Evolutionary conservation across 2,888 invertebrate genomes (phyloP).

Genomic region (Bombyx huttoni): DNA sequence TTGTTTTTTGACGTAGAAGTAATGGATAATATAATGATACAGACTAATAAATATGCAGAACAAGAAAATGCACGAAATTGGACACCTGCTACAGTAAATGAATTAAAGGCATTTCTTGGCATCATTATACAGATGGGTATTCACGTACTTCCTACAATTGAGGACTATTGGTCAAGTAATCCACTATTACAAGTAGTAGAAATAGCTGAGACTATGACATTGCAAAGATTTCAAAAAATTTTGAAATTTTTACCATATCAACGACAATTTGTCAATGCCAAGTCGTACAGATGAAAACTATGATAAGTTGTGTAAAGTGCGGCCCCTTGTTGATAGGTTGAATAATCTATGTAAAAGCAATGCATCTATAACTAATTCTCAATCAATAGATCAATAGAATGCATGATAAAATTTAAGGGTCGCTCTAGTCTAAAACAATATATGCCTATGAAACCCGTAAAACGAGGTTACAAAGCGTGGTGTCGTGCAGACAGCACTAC

Average conservation of each 20-base stretch:
- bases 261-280: too few species aligned
- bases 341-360: too few species aligned
- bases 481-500: slow-evolving; percentile 7
- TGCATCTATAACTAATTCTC: too few species aligned
- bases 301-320: too few species aligned
- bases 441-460: slow-evolving; percentile 23
- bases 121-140: slow-evolving; percentile 10
- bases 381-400: too few species aligned
- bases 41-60: slow-evolving; percentile 6
- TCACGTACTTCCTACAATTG: slow-evolving; percentile 9
- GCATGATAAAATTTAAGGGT: slow-evolving; percentile 14
- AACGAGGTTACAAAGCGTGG: slow-evolving; percentile 19
- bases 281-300: too few species aligned
- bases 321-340: too few species aligned
- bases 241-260: too few species aligned
- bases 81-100: slow-evolving; percentile 4
- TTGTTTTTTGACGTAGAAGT: slow-evolving; percentile 5
- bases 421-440: slow-evolving; percentile 19
- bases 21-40: slow-evolving; percentile 4
- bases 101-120: slow-evolving; percentile 8
- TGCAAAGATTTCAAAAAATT: too few species aligned
- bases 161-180: too few species aligned
- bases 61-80: slow-evolving; percentile 6
- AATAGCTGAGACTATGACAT: too few species aligned
- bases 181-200: too few species aligned